Evolutionary conservation across 1,140 invertebrate genomes (phyloP), one percentile per base, ranked within the genome.

Genomic region (Papilio polytes): DNA sequence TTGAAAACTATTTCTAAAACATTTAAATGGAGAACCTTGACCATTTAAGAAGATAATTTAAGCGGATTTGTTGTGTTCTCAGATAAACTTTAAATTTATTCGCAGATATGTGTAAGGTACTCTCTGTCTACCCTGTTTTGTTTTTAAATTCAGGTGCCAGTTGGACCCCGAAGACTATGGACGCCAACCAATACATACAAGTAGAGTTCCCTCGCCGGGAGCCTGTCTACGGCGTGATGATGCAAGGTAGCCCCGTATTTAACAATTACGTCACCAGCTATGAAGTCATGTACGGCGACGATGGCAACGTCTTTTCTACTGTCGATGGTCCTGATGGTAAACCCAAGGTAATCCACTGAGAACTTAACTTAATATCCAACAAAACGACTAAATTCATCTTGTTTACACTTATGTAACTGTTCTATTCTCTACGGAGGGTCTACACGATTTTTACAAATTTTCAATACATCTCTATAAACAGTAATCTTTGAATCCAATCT

Each of bases 231-330:
- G 98, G 97, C 0, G 93, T 98, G 10, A 88, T 96, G 36, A 88
- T 98, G 80, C 96, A 96, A 84, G 98, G 98, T 26, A 96, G 95
- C 90, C 95, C 96, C 0, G 81, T 95, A 2, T 96, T 96, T 73
- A 95, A 97, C 84, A 96, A 97, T 86, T 98, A 96, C 88, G 97
- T 98, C 20, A 97, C 97, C 6, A 97, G 97, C 80, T 98, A 97
- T 82, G 95, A 96, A 83, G 92, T 98, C 7, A 89, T 97, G 78
- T 97, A 97, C 86, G 97, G 97, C 41, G 95, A 96, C 20, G 96
- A 98, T 87, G 97, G 96, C 7, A 82, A 93, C 8, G 88, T 92
- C 1, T 97, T 96, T 85, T 96, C 95, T 1, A 96, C 96, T 79
- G 89, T 97, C 4, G 90, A 88, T 9, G 91, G 91, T 13, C 81